Conservation (phyloP, 2,797 vertebrate genomes). For the Avahi laniger region DNA sequence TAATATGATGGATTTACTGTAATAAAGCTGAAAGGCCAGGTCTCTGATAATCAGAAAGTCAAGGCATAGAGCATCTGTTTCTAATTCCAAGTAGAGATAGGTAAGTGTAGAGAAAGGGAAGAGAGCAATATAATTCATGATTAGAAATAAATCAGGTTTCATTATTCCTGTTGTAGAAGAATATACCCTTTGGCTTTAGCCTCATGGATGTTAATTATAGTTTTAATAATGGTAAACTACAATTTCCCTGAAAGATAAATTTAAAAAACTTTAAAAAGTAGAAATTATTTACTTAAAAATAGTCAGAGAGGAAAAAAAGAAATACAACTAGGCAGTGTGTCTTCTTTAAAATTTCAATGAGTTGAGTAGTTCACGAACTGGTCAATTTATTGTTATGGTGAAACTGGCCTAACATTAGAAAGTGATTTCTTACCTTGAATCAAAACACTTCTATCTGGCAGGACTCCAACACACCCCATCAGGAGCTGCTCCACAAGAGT, state of each 20-base stretch:
- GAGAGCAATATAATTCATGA: background rate
- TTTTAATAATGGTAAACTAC: background rate
- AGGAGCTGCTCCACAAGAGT: no score
- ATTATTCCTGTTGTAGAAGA: background rate
- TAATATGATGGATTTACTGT: background rate
- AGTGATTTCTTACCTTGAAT: background rate
- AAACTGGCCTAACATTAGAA: background rate
- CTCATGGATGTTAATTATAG: background rate
- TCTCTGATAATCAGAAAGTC: background rate
- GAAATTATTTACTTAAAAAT: background rate
- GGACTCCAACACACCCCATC: background rate
- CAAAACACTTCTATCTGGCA: background rate
- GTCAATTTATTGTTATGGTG: background rate
- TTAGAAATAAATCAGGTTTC: background rate
- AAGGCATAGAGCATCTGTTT: background rate
- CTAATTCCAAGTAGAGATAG: background rate
- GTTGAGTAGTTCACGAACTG: background rate
- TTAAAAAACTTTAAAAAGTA: background rate
- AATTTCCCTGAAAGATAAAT: background rate
- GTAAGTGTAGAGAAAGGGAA: background rate
- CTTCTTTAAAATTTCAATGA: background rate
- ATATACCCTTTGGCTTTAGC: background rate
- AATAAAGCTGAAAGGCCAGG: background rate
- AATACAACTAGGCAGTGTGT: background rate
- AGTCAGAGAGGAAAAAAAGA: background rate